Evolutionary conservation across 2,888 invertebrate genomes (phyloP).

Genomic region (Boloria euphrosyne): DNA sequence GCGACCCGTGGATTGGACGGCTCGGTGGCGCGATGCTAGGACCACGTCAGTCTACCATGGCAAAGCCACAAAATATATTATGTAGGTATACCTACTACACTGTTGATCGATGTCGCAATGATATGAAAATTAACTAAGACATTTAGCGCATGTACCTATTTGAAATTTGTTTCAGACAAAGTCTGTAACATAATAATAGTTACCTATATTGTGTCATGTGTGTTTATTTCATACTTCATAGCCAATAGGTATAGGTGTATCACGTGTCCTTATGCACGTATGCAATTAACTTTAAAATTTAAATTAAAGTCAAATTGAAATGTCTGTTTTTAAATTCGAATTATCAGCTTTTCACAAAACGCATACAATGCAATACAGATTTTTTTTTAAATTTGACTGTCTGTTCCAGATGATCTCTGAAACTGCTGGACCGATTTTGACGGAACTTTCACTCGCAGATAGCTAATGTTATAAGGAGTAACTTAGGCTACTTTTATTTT

Average conservation of each 20-base stretch:
- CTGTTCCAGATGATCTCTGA: too few species aligned
- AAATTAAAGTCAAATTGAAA: too few species aligned
- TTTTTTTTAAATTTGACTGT: too few species aligned
- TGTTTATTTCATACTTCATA: background rate
- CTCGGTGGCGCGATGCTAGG: conserved; percentile 71
- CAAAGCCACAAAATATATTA: conserved; percentile 46
- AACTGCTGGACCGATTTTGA: too few species aligned
- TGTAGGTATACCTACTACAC: too few species aligned
- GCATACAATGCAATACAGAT: too few species aligned
- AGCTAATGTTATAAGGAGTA: too few species aligned
- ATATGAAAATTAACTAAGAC: conserved; percentile 37
- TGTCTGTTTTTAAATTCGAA: too few species aligned
- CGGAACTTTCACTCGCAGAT: too few species aligned
- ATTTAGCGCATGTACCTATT: conserved; percentile 39
- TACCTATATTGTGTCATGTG: background rate
- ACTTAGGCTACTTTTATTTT: too few species aligned
- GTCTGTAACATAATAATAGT: background rate
- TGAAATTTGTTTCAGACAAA: conserved; percentile 34
- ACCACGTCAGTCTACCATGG: conserved; percentile 64
- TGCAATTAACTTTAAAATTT: background rate
- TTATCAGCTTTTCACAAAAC: too few species aligned
- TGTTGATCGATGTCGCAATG: conserved; percentile 46
- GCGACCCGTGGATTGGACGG: conserved; percentile 60
- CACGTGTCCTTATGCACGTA: conserved; percentile 9
- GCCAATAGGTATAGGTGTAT: background rate